These are phyloP conservation scores for Anguilla marmorata DNA, from an alignment of 2,797 vertebrate genomes.

Conservation along the genomic window DNA sequence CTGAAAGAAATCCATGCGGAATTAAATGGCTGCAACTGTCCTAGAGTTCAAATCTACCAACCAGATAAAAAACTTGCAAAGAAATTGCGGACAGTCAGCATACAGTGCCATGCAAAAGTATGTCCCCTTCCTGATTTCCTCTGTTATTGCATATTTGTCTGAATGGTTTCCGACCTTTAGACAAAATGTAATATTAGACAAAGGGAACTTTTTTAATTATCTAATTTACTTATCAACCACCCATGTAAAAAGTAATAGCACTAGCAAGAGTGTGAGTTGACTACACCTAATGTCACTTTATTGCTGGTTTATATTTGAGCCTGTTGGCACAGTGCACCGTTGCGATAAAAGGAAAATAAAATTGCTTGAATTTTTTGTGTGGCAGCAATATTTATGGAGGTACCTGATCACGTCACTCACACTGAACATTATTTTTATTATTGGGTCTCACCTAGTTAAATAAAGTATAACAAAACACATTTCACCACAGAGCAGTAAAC, in stretches of 20 bases:
- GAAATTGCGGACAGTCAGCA: not conserved
- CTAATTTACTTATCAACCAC: not conserved
- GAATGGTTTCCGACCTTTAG: no score
- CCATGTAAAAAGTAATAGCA: no score
- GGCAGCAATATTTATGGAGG: not conserved
- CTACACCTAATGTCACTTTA: not conserved
- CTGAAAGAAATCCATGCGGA: constrained; percentile 29
- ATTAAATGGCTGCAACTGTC: constrained; percentile 37
- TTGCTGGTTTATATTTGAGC: not conserved
- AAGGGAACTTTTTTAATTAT: no score
- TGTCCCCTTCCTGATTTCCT: no score
- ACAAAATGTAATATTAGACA: no score
- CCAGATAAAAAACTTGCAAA: constrained; percentile 26
- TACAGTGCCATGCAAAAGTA: not conserved
- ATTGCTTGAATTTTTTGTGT: not conserved
- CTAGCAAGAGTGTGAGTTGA: not conserved
- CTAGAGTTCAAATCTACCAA: constrained; percentile 19
- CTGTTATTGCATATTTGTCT: no score
- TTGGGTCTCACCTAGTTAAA: no score
- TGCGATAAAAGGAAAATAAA: not conserved
- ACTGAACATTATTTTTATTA: not conserved
- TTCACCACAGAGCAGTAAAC: not conserved
- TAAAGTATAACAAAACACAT: no score
- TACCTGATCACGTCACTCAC: not conserved
- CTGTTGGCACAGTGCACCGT: not conserved